phyloP scores from a whole-genome alignment of 2,888 invertebrate genomes.

The Trilocha varians region DNA sequence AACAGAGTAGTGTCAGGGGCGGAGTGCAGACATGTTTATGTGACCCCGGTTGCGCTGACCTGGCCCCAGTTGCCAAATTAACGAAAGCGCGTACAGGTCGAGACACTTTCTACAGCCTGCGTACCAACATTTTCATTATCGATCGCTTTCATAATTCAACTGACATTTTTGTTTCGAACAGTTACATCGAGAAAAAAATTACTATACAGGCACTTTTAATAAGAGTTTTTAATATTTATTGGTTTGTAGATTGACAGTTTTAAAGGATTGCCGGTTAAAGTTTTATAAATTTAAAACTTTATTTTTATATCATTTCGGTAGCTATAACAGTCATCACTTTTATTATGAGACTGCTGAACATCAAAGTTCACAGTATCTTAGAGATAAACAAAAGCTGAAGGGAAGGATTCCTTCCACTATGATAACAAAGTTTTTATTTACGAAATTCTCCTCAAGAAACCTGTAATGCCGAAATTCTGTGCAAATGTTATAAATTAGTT shows the following conservation, averaged over 20 bases:
- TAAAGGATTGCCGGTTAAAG: too few relatives aligned
- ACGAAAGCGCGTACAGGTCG: constrained; percentile 61
- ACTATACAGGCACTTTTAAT: constrained; percentile 26
- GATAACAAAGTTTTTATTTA: too few relatives aligned
- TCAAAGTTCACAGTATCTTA: too few relatives aligned
- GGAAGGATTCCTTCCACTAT: too few relatives aligned
- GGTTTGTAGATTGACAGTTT: constrained; percentile 5
- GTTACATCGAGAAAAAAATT: constrained; percentile 40
- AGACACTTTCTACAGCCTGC: constrained; percentile 67
- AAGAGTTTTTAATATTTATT: constrained; percentile 29
- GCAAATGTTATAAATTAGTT: too few relatives aligned
- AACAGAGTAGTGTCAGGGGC: constrained; percentile 63
- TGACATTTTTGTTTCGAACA: constrained; percentile 67
- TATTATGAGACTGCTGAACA: too few relatives aligned
- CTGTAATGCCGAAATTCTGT: too few relatives aligned
- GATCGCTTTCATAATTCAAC: constrained; percentile 69
- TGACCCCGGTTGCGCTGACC: constrained; percentile 55
- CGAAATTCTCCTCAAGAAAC: too few relatives aligned
- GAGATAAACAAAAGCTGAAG: too few relatives aligned
- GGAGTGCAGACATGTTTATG: constrained; percentile 64
- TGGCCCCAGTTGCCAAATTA: constrained; percentile 54
- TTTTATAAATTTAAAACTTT: constrained; percentile 1
- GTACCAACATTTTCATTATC: constrained; percentile 65
- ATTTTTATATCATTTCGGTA: too few relatives aligned
- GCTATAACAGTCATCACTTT: too few relatives aligned